Evolutionary conservation across 1,140 invertebrate genomes (phyloP), one percentile per base, ranked within the genome.

Genomic region (Drosophila athabasca): DNA sequence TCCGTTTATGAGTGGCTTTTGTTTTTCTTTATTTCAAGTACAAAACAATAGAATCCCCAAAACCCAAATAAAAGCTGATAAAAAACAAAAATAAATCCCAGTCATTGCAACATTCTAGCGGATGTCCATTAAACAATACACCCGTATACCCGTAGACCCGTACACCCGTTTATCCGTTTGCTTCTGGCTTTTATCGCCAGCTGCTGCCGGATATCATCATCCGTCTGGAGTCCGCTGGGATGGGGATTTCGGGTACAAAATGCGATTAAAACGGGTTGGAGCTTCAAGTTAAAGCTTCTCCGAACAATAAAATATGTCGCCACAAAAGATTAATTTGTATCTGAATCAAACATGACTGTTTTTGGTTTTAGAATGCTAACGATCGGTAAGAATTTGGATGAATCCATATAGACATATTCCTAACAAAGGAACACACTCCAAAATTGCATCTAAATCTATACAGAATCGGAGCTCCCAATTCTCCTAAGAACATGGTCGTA

Each of bases 31-130:
- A 48, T 13, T 35, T 17, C 24, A 54, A 68, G 39, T n/a, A 44
- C 39, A 43, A 55, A 17, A 49, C 15, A 22, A 55, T 26, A 26
- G 26, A 26, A 26, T 5, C 17, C 17, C 17, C 17, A 1, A 19
- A 19, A 1, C 17, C 17, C 17, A 19, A 19, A 19, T 19, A 19
- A 19, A 19, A 19, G 17, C 44, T 35, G 76, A 79, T 74, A 79
- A 48, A 19, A 19, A 19, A 1, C 17, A 19, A 19, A 19, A 49
- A 64, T 19, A 26, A 6, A 26, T 48, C n/a, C 22, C 3, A 24
- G 17, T 51, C 51, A 53, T 54, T 59, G 59, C 29, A 13, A 48
- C 61, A 57, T 13, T 24, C 68, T 60, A 66, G 53, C 76, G 77
- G 77, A 80, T 80, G 59, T 55, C 22, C 11, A 17, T 24, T 24